Base-by-base conservation (phyloP, 2,113 vertebrate genomes). In the Heptranchias perlo region DNA sequence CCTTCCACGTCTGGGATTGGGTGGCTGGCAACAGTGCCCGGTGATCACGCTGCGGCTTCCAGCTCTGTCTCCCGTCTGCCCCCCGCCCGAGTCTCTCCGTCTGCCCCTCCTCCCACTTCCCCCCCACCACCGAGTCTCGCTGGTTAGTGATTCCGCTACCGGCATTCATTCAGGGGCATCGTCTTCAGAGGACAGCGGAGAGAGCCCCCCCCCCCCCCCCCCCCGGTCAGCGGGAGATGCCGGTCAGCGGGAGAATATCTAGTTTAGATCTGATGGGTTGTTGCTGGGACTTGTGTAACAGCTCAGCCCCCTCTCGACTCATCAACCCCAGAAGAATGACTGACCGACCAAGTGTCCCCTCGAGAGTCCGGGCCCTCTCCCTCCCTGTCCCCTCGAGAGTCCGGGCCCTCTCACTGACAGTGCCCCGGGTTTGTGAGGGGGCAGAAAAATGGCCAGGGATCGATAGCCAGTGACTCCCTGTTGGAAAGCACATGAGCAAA, bases 1-100 rank as follows among this genome's bases (percentile, higher is more conserved):
- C 82, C 13, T 49, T 96, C 54, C 96, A 96, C 23, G 84, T 89
- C 54, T 96, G 96, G 96, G 44, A 96, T 14, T 96, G 96, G 96
- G 62, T 64, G 3, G 49, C 25, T 23, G 18, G 14, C 0, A 21
- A n/a, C n/a, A 28, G 16, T 1, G 8, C 61, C n/a, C 44, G 62
- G 39, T 44, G 35, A 7, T 44, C 16, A 11, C 7, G 35, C 91
- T 23, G 2, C 35, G 4, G 16, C 31, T 14, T 61, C 31, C 14
- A 49, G 47, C 49, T 31, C 25, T 2, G 25, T 10, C 31, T 2
- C 86, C 2, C 86, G 47, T 28, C 82, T 89, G 49, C 25, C 10
- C 39, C 86, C 84, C 44, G 23, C 47, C 84, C 47, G 28, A 28
- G 28, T 28, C 65, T 69, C 76, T 8, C 76, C n/a, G 39, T 5